Percentiles rank a stretch among this genome's conserved stretches.
phyloP scores from a whole-genome alignment of 1,140 invertebrate genomes.

The Pogonomyrmex barbatus region DNA sequence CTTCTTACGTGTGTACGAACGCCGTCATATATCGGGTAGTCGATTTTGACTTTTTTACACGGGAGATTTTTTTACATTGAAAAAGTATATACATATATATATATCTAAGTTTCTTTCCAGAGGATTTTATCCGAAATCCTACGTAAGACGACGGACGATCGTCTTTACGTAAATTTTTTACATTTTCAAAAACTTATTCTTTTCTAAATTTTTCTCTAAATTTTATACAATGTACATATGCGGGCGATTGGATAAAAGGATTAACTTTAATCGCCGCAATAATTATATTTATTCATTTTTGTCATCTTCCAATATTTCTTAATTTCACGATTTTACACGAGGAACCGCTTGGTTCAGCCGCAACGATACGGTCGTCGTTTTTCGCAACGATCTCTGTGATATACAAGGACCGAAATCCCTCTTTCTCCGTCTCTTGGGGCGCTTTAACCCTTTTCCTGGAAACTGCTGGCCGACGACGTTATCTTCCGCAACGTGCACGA shows the following conservation, averaged over 20 bases:
- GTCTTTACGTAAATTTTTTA: not conserved
- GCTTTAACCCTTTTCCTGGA: slow-evolving; percentile 45
- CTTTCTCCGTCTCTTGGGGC: slow-evolving; percentile 23
- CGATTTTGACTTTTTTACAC: not conserved
- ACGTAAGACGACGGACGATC: not conserved
- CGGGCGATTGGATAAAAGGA: too few species aligned
- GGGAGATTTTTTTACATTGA: slow-evolving; percentile 27
- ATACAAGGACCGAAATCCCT: slow-evolving; percentile 35
- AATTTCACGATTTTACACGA: slow-evolving; percentile 1
- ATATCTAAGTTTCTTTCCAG: not conserved
- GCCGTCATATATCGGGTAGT: slow-evolving; percentile 51
- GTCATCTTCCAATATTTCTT: not conserved
- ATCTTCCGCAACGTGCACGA: slow-evolving; percentile 66
- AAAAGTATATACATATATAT: not conserved
- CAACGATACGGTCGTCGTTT: not conserved
- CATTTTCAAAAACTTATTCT: not conserved
- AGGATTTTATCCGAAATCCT: not conserved
- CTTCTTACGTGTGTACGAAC: slow-evolving; percentile 56
- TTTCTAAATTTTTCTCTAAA: not conserved
- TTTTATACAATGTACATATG: too few species aligned
- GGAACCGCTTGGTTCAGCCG: slow-evolving; percentile 8
- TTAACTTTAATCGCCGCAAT: not conserved
- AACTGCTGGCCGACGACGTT: slow-evolving; percentile 63
- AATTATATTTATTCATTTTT: slow-evolving; percentile 19
- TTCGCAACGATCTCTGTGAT: slow-evolving; percentile 32